Conservation (phyloP, 2,113 vertebrate genomes). For the Corythornis vintsioides region DNA sequence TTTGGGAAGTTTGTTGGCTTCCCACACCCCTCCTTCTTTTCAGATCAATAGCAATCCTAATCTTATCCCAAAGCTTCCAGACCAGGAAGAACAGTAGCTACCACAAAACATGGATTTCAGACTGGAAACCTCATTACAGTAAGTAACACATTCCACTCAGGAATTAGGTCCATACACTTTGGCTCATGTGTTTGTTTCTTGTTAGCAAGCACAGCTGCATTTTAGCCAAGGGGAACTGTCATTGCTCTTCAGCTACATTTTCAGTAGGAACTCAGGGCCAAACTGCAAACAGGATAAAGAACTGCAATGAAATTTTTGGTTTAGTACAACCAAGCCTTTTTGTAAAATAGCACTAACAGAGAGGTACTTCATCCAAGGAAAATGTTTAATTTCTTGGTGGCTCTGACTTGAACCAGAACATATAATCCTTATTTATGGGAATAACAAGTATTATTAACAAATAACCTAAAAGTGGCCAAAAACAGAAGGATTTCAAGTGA, state of each 20-base stretch:
- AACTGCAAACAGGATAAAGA: not conserved
- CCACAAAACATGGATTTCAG: not conserved
- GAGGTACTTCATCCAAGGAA: not conserved
- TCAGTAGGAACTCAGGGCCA: not conserved
- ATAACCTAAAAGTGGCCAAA: not conserved
- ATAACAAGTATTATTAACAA: not conserved
- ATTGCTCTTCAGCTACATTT: not conserved
- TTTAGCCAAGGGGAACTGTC: not conserved
- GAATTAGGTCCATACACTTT: not conserved
- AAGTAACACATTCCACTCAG: not conserved
- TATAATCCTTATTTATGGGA: not conserved
- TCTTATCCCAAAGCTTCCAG: not conserved
- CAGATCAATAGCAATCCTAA: not conserved
- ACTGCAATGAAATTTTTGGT: not conserved
- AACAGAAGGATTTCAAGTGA: not conserved
- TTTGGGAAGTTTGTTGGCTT: fast-evolving
- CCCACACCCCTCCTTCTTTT: not conserved
- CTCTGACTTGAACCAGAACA: not conserved
- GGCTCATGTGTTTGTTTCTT: not conserved
- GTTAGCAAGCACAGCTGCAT: not conserved
- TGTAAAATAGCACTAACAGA: not conserved
- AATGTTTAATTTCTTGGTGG: too few relatives aligned
- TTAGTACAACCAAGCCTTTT: not conserved
- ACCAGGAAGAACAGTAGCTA: not conserved
- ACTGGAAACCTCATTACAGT: not conserved